These are phyloP conservation scores for Temnothorax nylanderi DNA, from an alignment of 1,140 invertebrate genomes.

Conservation along the genomic window DNA sequence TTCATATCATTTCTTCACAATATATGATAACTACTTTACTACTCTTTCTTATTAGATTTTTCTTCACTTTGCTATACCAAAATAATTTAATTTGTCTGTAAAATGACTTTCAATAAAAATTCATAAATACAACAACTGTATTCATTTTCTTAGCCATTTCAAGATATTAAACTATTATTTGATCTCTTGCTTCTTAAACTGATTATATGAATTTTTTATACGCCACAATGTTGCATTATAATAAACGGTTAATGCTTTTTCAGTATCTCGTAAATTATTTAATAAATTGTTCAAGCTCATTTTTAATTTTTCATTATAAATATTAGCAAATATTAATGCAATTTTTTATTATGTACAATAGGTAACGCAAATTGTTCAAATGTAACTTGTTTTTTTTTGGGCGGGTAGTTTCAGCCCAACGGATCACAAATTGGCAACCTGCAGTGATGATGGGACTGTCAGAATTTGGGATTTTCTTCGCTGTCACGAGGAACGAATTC, in stretches of 20 bases:
- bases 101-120: constrained; percentile 61
- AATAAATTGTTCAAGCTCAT: constrained; percentile 44
- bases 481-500: constrained; percentile 98
- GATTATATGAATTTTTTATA: background rate
- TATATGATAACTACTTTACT: constrained; percentile 31
- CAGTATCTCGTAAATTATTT: constrained; percentile 7
- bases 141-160: constrained; percentile 33
- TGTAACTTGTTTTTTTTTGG: constrained; percentile 80
- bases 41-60: background rate
- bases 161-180: constrained; percentile 11
- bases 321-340: constrained; percentile 67
- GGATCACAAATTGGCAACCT: constrained; percentile 99
- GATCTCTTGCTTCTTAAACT: constrained; percentile 18
- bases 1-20: constrained; percentile 1
- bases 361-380: constrained; percentile 59
- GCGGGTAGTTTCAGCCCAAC: constrained; percentile 97
- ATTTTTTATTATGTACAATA: constrained; percentile 34
- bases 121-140: constrained; percentile 21
- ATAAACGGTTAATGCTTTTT: constrained; percentile 1
- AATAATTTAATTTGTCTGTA: constrained; percentile 46
- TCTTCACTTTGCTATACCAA: constrained; percentile 31
- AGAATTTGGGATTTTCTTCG: constrained; percentile 99
- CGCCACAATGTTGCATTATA: background rate
- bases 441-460: constrained; percentile 99
- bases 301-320: constrained; percentile 33